Evolutionary conservation across 2,113 vertebrate genomes (phyloP).

Genomic region (Anoura caudifer): DNA sequence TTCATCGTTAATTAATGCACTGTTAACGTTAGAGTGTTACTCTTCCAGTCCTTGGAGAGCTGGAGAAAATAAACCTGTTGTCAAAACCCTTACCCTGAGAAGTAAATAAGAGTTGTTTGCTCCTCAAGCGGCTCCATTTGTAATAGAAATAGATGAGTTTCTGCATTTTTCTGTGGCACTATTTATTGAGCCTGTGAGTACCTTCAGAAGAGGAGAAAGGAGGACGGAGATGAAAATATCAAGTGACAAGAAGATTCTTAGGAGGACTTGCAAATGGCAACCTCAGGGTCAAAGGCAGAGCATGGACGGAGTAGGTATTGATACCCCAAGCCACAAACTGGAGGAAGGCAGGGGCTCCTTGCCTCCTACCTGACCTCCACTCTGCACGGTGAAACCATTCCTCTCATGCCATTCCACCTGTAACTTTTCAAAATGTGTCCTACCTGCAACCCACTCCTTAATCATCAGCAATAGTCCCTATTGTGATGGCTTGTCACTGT

Average conservation of each 20-base stretch:
- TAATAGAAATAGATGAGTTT: conserved; percentile 61
- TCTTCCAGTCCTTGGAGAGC: conserved; percentile 73
- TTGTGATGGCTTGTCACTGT: fast-evolving
- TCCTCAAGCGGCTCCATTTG: conserved; percentile 45
- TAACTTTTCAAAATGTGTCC: fast-evolving
- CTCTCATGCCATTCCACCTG: fast-evolving
- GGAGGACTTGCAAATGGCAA: not conserved
- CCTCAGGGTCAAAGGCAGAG: not conserved
- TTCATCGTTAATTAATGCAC: conserved; percentile 80
- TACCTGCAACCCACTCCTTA: not conserved
- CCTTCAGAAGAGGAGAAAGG: conserved; percentile 50
- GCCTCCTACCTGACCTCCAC: not conserved
- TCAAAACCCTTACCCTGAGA: conserved; percentile 69
- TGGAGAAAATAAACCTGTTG: conserved; percentile 74
- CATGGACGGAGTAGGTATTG: fast-evolving
- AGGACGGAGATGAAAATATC: conserved; percentile 13
- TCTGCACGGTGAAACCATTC: fast-evolving
- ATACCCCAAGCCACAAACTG: not conserved
- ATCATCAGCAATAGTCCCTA: fast-evolving
- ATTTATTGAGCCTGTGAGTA: conserved; percentile 70
- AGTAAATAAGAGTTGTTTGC: conserved; percentile 72
- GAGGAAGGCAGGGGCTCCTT: fast-evolving
- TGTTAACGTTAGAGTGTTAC: conserved; percentile 75
- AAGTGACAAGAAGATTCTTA: not conserved
- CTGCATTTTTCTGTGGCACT: conserved; percentile 18